phyloP scores from a whole-genome alignment of 1,140 invertebrate species.

The Hyposmocoma kahamanoa region DNA sequence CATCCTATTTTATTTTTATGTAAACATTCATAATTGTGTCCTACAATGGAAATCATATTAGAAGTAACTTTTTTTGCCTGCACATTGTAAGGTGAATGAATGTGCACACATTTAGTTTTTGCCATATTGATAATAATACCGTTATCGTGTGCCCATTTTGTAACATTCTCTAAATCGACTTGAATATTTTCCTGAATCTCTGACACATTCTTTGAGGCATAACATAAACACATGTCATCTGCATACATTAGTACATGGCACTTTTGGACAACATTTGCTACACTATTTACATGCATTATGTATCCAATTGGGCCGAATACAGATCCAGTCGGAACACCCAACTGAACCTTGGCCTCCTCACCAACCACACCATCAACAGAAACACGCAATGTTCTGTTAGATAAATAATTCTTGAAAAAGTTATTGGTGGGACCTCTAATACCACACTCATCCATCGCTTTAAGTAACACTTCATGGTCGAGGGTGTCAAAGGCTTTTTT shows the following conservation, averaged over 20 bases:
- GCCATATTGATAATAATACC: neutral
- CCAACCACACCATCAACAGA: slow-evolving; percentile 1
- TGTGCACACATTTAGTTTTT: slow-evolving; percentile 1
- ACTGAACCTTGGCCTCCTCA: neutral
- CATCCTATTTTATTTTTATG: neutral
- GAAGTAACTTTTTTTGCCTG: neutral
- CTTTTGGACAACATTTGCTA: slow-evolving; percentile 6
- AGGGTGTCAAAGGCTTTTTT: slow-evolving; percentile 13
- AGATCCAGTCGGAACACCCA: slow-evolving; percentile 15
- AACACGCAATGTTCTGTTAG: neutral
- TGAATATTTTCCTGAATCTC: neutral
- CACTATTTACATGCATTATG: slow-evolving; percentile 18
- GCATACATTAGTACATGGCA: slow-evolving; percentile 2
- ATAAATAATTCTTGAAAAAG: slow-evolving; percentile 2
- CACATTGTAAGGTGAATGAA: neutral
- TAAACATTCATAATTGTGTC: neutral
- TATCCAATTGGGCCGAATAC: slow-evolving; percentile 14
- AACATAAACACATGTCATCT: neutral
- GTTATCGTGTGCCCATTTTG: slow-evolving; percentile 1
- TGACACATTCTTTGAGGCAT: neutral
- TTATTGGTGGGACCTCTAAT: slow-evolving; percentile 7
- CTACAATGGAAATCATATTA: neutral
- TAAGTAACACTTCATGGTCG: slow-evolving; percentile 4
- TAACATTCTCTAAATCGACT: neutral
- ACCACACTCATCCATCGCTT: slow-evolving; percentile 9